A percentile compares a stretch with the other conserved stretches of the same genome.
Evolutionary conservation across 2,888 invertebrate species (phyloP).

Genomic region (Xylophagus ater): DNA sequence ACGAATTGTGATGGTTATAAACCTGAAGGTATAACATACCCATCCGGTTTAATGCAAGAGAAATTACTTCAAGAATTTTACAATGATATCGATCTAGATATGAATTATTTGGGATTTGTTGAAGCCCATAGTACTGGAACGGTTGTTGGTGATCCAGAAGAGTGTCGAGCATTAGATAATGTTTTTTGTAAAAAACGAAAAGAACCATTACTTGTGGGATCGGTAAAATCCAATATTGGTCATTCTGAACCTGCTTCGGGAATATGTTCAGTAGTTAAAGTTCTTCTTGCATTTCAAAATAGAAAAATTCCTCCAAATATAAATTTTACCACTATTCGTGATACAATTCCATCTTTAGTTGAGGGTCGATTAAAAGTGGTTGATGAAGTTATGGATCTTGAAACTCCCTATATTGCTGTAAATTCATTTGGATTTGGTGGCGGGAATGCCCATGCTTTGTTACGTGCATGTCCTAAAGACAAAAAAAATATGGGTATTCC

Average conservation of each 20-base stretch:
- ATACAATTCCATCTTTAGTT: constrained; percentile 48
- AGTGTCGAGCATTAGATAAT: constrained; percentile 69
- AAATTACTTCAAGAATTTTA: constrained; percentile 52
- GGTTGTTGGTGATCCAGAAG: constrained; percentile 83
- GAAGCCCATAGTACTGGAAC: constrained; percentile 84
- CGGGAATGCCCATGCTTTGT: constrained; percentile 51
- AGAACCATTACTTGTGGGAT: constrained; percentile 71
- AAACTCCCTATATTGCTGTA: constrained; percentile 65
- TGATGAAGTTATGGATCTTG: constrained; percentile 56
- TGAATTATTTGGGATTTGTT: constrained; percentile 59
- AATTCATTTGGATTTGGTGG: constrained; percentile 95
- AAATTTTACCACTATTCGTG: constrained; percentile 55
- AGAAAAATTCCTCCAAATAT: constrained; percentile 77
- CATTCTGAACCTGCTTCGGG: constrained; percentile 84
- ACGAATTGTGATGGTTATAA: constrained; percentile 72
- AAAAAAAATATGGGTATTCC: constrained; percentile 48
- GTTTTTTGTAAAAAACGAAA: constrained; percentile 65
- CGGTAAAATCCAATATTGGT: constrained; percentile 89
- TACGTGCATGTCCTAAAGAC: constrained; percentile 25
- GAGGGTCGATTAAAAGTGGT: constrained; percentile 60
- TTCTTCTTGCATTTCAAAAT: constrained; percentile 67
- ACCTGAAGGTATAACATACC: constrained; percentile 57
- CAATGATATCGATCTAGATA: constrained; percentile 57
- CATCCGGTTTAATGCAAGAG: constrained; percentile 52
- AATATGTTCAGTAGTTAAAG: constrained; percentile 72